phyloP scores from a whole-genome alignment of 2,113 vertebrate species.

The Dendropsophus ebraccatus region DNA sequence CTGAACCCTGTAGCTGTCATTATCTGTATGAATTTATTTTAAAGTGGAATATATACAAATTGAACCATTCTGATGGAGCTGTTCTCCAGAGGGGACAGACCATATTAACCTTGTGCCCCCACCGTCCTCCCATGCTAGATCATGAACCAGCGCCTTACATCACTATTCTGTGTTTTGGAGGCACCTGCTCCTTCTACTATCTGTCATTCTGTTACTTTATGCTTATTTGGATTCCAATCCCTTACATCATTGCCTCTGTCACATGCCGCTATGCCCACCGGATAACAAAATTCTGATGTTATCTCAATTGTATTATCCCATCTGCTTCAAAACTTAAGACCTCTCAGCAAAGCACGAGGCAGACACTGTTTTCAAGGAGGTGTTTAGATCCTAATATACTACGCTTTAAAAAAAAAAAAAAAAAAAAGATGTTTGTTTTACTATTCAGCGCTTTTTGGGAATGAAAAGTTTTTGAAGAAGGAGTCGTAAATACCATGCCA shows the following conservation, averaged over 20 bases:
- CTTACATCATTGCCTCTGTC: slow-evolving; percentile 23
- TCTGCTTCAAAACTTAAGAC: neutral
- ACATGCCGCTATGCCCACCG: slow-evolving; percentile 6
- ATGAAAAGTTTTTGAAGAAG: neutral
- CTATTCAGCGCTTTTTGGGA: neutral
- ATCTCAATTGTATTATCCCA: slow-evolving; percentile 17
- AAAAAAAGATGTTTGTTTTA: neutral
- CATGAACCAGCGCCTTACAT: slow-evolving; percentile 13
- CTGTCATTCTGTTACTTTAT: slow-evolving; percentile 17
- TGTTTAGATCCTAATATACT: neutral
- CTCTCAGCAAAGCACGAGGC: neutral
- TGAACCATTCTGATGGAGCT: neutral
- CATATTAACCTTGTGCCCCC: slow-evolving; percentile 12
- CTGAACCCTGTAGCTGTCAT: neutral
- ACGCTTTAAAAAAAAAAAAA: neutral
- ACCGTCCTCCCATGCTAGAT: neutral
- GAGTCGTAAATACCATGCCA: slow-evolving; percentile 4
- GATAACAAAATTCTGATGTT: slow-evolving; percentile 8
- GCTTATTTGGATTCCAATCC: slow-evolving; percentile 24
- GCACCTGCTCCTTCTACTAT: slow-evolving; percentile 17
- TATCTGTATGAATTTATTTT: neutral
- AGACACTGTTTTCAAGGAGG: neutral
- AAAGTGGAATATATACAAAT: neutral
- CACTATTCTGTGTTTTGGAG: neutral
- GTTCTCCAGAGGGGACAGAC: neutral